phyloP scores from a whole-genome alignment of 2,113 vertebrate genomes.

The Ancistrus triradiatus region DNA sequence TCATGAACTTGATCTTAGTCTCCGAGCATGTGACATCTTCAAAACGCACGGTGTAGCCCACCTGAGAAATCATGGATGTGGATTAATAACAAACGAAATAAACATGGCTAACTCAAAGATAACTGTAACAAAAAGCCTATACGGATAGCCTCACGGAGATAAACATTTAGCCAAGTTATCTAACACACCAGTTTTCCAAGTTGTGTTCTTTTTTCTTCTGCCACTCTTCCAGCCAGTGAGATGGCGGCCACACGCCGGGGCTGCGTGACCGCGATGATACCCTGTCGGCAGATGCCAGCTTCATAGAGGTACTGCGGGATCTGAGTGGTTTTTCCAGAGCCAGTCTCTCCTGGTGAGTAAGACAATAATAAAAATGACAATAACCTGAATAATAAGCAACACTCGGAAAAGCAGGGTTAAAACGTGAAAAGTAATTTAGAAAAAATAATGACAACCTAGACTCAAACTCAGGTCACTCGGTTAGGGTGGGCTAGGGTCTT shows the following conservation, averaged over 20 bases:
- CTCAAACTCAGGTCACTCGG: too few relatives aligned
- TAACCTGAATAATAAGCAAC: too few relatives aligned
- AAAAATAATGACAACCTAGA: too few relatives aligned
- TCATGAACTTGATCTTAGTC: constrained; percentile 89
- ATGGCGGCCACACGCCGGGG: constrained; percentile 92
- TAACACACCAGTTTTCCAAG: constrained; percentile 85
- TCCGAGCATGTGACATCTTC: constrained; percentile 84
- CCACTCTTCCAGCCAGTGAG: constrained; percentile 86
- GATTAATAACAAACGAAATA: background rate
- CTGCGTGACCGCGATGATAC: constrained; percentile 85
- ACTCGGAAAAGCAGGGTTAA: too few relatives aligned
- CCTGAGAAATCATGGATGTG: constrained; percentile 64
- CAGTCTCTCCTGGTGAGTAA: constrained; percentile 80
- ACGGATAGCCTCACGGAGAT: too few relatives aligned
- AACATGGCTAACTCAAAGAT: background rate
- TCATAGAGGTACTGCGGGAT: constrained; percentile 94
- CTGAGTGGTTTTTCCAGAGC: constrained; percentile 96
- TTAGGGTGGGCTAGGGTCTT: too few relatives aligned
- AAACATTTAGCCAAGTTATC: background rate
- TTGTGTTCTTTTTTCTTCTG: constrained; percentile 84
- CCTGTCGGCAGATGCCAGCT: constrained; percentile 78
- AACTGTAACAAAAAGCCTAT: background rate
- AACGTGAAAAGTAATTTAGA: too few relatives aligned
- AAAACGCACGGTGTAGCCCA: constrained; percentile 93
- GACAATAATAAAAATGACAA: background rate